Evolutionary conservation across 2,888 invertebrate species (phyloP), one percentile per base, ranked within the genome.

Genomic region (Barypeithes pellucidus): DNA sequence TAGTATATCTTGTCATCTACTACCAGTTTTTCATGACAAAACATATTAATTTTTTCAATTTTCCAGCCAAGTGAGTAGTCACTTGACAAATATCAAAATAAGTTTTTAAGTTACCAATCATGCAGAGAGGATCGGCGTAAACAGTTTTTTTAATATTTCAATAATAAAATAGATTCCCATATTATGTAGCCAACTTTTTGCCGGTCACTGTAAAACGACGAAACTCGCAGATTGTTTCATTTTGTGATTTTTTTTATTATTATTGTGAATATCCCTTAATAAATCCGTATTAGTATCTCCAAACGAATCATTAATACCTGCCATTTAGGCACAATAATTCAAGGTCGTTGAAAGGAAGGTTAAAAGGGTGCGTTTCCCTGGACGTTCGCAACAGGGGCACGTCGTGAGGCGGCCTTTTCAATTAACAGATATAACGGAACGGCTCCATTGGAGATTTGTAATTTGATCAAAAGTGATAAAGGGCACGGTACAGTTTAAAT

Each of bases 371-470:
- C 16, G 43, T 43, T 43, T 43, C 43, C 14, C 14, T 16, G 43
- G 43, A 16, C 14, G 43, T 16, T 43, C 43, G 14, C 43, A 43
- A 16, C 43, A 3, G 43, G 43, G 43, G 43, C n/a, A 39, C 29
- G 43, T 16, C 43, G 43, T n/a, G 14, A 43, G 16, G 16, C 14
- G 43, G 43, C 43, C 43, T 43, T 43, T 43, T 43, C 43, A 43
- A 43, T 43, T 43, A 43, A 43, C 43, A 43, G 14, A 43, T 43
- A 39, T 43, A 43, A 43, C 43, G n/a, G n/a, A 43, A 16, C 43
- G 43, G 16, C 43, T 43, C 7, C 16, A 16, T 43, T 16, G n/a
- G 43, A 43, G 16, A 43, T 43, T 43, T 16, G 43, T 43, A 43
- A 43, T 43, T 43, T 43, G 43, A 43, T 43, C 16, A 7, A 43